A percentile compares a stretch with the other conserved stretches of the same genome.
phyloP scores from a whole-genome alignment of 2,113 vertebrate species.

The Gadus chalcogrammus region DNA sequence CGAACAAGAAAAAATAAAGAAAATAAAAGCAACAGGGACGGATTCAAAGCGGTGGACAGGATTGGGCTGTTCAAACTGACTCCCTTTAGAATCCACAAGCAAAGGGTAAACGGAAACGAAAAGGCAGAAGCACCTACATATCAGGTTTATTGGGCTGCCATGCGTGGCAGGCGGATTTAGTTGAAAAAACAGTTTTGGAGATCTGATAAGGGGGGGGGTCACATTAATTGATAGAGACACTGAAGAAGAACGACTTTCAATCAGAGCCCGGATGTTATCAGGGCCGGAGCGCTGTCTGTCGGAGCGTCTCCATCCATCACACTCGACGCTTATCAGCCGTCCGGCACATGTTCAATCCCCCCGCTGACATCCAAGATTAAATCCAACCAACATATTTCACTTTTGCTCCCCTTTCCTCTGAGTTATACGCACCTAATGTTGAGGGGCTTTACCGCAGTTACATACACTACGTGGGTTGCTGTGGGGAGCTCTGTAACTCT shows the following conservation, averaged over 20 bases:
- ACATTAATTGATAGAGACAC: conserved; percentile 48
- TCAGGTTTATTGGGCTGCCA: conserved; percentile 24
- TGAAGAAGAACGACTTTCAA: conserved; percentile 38
- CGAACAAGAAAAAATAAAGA: neutral
- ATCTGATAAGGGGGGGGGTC: conserved; percentile 30
- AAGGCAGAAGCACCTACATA: neutral
- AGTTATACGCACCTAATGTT: neutral
- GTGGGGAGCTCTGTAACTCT: neutral
- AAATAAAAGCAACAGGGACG: neutral
- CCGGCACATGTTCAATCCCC: conserved; percentile 21
- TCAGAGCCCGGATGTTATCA: conserved; percentile 33
- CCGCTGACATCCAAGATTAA: conserved; percentile 28
- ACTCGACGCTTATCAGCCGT: conserved; percentile 26
- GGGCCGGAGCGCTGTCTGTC: conserved; percentile 31
- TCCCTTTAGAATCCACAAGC: conserved; percentile 17
- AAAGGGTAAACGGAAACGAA: conserved; percentile 17
- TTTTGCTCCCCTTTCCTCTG: neutral
- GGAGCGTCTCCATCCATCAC: conserved; percentile 47
- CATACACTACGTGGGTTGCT: too few relatives aligned
- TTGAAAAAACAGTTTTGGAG: conserved; percentile 38
- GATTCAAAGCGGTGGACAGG: conserved; percentile 24
- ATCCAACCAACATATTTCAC: conserved; percentile 2
- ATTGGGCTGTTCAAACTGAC: conserved; percentile 29
- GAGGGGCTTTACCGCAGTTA: too few relatives aligned
- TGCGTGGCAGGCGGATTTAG: conserved; percentile 33